Base-by-base conservation (phyloP, 2,113 vertebrate species). In the Daboia siamensis region DNA sequence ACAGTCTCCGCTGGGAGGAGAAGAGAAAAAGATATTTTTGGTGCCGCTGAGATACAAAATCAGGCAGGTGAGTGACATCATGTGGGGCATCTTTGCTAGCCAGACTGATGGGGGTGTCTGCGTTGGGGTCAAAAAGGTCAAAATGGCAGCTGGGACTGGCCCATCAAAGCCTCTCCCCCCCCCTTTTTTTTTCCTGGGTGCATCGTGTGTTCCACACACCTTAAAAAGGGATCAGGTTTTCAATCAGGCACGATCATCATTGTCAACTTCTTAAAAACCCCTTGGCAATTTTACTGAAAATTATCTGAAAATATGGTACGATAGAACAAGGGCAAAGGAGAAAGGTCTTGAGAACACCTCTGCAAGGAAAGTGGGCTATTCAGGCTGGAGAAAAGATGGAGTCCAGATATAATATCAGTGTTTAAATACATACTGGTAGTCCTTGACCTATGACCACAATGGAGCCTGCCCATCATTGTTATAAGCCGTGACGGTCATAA, bases 241-340 rank as follows among this genome's bases (percentile, higher is more conserved):
- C n/a, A 20, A 33, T 20, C 15, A 7, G 0, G 0, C n/a, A 1
- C 1, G 64, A 33, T n/a, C 26, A 3, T 29, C 10, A 2, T 59
- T 23, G 57, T 29, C 26, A 29, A 29, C 3, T 11, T 64, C 61
- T 64, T 64, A 26, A 29, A 64, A 64, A n/a, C 61, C 24, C 24
- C 1, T n/a, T 64, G 61, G 61, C 61, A 11, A 12, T 64, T 64
- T 64, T 64, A 11, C 61, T 64, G 24, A 26, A 29, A 64, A 64
- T 64, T 4, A 29, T 64, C 10, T 61, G 4, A 61, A 61, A 26
- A 61, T 59, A 24, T 9, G 6, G 24, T 8, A 61, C 6, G 57
- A 2, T 59, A 59, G 21, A 24, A 59, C 6, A 59, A 24, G 5
- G 6, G 56, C 20, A 23, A 21, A 57, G 56, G 20, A 57, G 56